A percentile compares a stretch with the other conserved stretches of the same genome.
phyloP scores from a whole-genome alignment of 92 coral and sea anemone genomes.

The Porites divaricata region DNA sequence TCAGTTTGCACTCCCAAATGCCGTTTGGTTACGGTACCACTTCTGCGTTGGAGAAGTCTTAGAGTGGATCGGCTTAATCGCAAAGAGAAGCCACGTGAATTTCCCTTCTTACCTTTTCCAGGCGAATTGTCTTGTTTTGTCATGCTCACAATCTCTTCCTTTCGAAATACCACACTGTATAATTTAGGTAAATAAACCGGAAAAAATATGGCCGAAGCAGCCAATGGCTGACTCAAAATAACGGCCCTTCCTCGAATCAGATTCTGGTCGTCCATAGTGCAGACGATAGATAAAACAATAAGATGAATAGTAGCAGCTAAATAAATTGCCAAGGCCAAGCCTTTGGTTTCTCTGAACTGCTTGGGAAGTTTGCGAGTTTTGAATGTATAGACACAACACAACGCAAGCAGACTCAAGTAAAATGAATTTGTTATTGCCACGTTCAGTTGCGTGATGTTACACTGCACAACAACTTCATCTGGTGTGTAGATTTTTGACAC shows the following conservation, averaged over 20 bases:
- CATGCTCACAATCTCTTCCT: neutral
- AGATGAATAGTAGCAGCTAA: constrained; percentile 40
- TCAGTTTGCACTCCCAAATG: neutral
- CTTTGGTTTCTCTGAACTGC: constrained; percentile 51
- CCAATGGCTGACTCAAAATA: constrained; percentile 27
- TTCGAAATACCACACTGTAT: constrained; percentile 12
- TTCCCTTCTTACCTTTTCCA: neutral
- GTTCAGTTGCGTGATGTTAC: constrained; percentile 8
- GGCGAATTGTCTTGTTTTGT: neutral
- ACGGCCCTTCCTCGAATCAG: constrained; percentile 32
- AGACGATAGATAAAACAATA: constrained; percentile 18
- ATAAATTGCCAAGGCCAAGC: constrained; percentile 28
- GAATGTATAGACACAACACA: constrained; percentile 51
- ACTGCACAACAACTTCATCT: constrained; percentile 35
- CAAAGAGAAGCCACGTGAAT: neutral
- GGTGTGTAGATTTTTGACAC: constrained; percentile 37
- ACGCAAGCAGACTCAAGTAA: constrained; percentile 19
- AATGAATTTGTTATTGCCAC: constrained; percentile 22
- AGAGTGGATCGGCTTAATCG: constrained; percentile 13
- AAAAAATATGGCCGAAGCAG: constrained; percentile 26
- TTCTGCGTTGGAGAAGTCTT: constrained; percentile 25
- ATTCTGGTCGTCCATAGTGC: neutral
- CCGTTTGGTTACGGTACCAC: neutral
- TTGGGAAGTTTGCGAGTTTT: constrained; percentile 58
- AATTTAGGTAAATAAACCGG: constrained; percentile 39